Percentiles rank a stretch among this genome's conserved stretches.
phyloP scores from a whole-genome alignment of 2,113 vertebrate species.

The Corythaixoides concolor region DNA sequence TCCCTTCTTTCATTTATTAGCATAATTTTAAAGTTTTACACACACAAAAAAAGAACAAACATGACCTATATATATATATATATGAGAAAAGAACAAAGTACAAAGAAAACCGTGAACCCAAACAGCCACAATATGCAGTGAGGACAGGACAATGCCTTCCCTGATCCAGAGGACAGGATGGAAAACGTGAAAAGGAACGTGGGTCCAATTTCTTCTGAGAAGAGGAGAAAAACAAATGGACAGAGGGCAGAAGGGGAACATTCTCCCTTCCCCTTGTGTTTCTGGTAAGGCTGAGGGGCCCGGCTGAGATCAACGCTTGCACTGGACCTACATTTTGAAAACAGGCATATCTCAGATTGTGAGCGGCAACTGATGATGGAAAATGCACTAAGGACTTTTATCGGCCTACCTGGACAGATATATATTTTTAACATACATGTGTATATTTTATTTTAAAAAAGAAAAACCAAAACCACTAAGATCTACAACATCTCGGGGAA shows the following conservation, averaged over 20 bases:
- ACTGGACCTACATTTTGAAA: neutral
- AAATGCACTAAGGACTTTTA: slow-evolving; percentile 70
- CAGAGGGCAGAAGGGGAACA: neutral
- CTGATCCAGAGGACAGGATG: slow-evolving; percentile 2
- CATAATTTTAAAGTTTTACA: slow-evolving; percentile 59
- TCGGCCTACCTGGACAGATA: slow-evolving; percentile 20
- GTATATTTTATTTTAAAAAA: slow-evolving; percentile 64
- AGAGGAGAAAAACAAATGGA: neutral
- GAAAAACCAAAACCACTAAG: slow-evolving; percentile 69
- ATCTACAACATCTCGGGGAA: slow-evolving; percentile 58
- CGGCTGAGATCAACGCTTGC: neutral
- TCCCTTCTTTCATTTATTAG: slow-evolving; percentile 64
- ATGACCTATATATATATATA: neutral
- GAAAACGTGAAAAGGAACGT: slow-evolving; percentile 50
- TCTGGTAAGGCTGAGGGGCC: neutral
- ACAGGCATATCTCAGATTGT: neutral
- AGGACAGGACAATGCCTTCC: slow-evolving; percentile 24
- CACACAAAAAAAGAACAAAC: neutral
- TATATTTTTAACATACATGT: slow-evolving; percentile 51
- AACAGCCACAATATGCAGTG: neutral
- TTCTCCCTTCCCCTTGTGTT: neutral
- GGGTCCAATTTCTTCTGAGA: neutral
- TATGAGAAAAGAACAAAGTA: slow-evolving; percentile 37
- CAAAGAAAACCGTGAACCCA: neutral
- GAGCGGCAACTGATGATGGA: neutral